Base-by-base conservation (phyloP, 64 coral and sea anemone species). In the Actinia equina region DNA sequence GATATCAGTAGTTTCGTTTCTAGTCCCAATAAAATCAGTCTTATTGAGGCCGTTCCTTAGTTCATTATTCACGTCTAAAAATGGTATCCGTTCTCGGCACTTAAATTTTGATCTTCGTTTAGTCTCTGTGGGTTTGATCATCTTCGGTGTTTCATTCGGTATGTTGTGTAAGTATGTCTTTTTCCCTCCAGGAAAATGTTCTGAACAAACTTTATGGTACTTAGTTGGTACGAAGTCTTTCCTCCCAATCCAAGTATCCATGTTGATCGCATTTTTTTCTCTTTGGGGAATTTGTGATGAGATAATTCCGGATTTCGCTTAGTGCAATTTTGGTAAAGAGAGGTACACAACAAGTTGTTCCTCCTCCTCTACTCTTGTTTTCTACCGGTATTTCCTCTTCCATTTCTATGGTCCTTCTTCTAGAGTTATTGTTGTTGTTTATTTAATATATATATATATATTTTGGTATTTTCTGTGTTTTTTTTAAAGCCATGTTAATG, bases 261-360 rank as follows among this genome's bases (percentile, higher is more conserved):
- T 57, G 37, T 3, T 83, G 83, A 80, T 30, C 88, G 52, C 53
- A 52, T 9, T 52, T 71, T 86, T 82, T 89, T 89, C 37, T 74
- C 88, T 37, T 93, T 94, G 7, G 88, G 92, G 41, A 94, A 94
- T n/a, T 86, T 89, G 51, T 93, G 88, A 57, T 86, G 89, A 9
- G 88, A 89, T 55, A 94, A 83, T 77, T 94, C 84, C 9, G 76
- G 78, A 86, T 89, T 87, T 59, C 79, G 46, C 62, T 90, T 94
- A n/a, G n/a, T 76, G 77, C 84, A 41, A 61, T 84, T 13, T 89
- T 94, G 25, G 87, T 84, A 52, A 82, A 88, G 3, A 79, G 45
- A 80, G 87, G 91, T n/a, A 93, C 83, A 52, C 87, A 93, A 52
- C 83, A 93, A 17, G 87, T 86, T 79, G 88, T 89, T 53, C 92